Conservation (phyloP, 2,797 vertebrate genomes). For the Chelon labrosus region DNA sequence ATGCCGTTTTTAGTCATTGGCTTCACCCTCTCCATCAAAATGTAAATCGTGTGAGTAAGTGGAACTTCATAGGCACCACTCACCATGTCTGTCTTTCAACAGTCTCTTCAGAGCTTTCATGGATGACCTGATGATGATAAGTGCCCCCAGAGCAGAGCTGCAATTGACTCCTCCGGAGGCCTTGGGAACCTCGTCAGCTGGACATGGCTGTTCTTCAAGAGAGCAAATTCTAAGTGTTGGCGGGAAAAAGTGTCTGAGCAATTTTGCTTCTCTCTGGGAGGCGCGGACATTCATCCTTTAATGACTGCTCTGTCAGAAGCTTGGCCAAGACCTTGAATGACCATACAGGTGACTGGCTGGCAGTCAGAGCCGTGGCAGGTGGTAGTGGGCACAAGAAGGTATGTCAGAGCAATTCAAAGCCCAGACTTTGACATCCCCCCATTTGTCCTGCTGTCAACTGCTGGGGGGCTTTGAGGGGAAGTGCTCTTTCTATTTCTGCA, state of each 20-base stretch:
- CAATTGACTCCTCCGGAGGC: constrained; percentile 29
- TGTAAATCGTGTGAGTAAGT: constrained; percentile 32
- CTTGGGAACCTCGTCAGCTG: constrained; percentile 40
- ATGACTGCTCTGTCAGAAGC: constrained; percentile 53
- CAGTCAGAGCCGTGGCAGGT: constrained; percentile 47
- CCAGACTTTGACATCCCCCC: constrained; percentile 38
- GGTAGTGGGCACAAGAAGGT: constrained; percentile 27
- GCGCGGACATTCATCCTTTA: constrained; percentile 36
- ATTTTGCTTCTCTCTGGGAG: constrained; percentile 40
- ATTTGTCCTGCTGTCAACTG: constrained; percentile 55
- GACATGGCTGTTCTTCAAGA: constrained; percentile 38
- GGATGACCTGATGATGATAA: constrained; percentile 32
- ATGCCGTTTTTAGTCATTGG: constrained; percentile 1
- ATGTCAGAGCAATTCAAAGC: constrained; percentile 51
- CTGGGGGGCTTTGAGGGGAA: constrained; percentile 30
- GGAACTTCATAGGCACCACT: constrained; percentile 7
- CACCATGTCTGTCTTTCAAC: constrained; percentile 20
- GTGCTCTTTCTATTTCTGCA: constrained; percentile 42
- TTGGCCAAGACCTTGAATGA: constrained; percentile 65
- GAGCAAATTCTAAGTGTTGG: constrained; percentile 51
- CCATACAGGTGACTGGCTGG: constrained; percentile 56
- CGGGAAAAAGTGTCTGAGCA: constrained; percentile 35
- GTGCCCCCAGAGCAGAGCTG: neutral
- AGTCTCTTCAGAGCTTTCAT: constrained; percentile 27
- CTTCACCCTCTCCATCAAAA: constrained; percentile 27